Evolutionary conservation across 2,113 vertebrate genomes (phyloP).

Genomic region (Plecotus auritus): DNA sequence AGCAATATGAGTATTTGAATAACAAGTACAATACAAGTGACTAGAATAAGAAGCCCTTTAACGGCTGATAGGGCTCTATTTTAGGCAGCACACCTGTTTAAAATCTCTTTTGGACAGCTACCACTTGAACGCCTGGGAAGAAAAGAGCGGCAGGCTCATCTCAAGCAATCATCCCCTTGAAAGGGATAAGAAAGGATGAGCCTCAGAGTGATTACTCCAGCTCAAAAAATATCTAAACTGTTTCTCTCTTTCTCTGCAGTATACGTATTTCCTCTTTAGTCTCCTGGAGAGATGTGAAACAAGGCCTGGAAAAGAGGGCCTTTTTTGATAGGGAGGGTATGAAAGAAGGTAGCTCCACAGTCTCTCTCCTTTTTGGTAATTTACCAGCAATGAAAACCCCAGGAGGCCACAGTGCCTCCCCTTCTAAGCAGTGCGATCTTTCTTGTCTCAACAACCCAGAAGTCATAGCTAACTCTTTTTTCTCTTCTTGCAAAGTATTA

Average conservation of each 20-base stretch:
- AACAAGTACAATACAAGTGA: neutral
- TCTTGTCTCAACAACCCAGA: neutral
- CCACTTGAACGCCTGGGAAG: neutral
- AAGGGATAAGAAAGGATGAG: neutral
- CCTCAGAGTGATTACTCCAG: neutral
- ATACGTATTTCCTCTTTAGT: slow-evolving; percentile 1
- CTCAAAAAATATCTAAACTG: neutral
- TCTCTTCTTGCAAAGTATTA: neutral
- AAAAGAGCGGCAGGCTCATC: neutral
- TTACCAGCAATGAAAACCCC: neutral
- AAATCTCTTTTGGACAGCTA: neutral
- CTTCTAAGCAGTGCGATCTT: neutral
- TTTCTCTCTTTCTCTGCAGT: neutral
- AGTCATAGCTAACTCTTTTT: neutral
- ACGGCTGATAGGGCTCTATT: neutral
- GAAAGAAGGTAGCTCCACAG: neutral
- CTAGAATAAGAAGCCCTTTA: neutral
- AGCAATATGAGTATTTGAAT: neutral
- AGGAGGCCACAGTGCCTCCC: neutral
- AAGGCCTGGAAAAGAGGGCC: neutral
- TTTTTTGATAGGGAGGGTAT: neutral
- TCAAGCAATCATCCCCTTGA: neutral
- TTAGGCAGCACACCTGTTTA: neutral
- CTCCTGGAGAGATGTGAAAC: neutral
- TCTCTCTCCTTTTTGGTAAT: neutral